Base-by-base conservation (phyloP, 2,797 vertebrate species). In the Pteronotus mesoamericanus region DNA sequence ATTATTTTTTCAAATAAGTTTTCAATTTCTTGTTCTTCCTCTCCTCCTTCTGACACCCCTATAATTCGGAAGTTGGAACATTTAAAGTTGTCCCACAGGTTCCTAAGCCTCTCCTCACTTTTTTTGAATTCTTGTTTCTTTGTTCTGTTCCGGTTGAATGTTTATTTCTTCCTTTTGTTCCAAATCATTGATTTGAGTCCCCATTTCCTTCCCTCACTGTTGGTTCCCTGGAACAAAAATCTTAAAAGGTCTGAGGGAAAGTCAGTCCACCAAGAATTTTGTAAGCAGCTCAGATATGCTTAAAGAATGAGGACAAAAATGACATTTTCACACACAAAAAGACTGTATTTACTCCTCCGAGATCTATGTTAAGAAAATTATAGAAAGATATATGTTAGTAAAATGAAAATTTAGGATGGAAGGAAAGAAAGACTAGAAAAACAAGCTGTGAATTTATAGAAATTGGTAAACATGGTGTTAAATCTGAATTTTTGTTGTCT, bases 351-450 rank as follows among this genome's bases (percentile, higher is more conserved):
- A 69, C 21, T 66, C 34, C 15, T 71, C 26, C 44, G 3, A 16
- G 22, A 79, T 91, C 42, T 44, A 32, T 75, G 51, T 39, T 57
- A 78, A 72, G 9, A 95, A 34, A 78, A 48, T 86, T 95, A 37
- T 6, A 32, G 44, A 88, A 95, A 9, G 18, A 44, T 66, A 22
- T 37, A 39, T 3, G 44, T 86, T 48, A 78, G 26, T 42, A 95
- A 87, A 91, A 92, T 93, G 42, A 88, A 64, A 92, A 51, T 48
- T 78, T 42, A 86, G 74, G n/a, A 6, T 89, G 66, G 55, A 72
- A 94, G 37, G 18, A 48, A 75, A 72, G 9, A 74, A 88, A 87
- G 39, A 57, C 18, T 29, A 72, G 46, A 26, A 64, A 93, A 82
- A 75, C 16, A 42, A 57, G 29, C n/a, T 39, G 6, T 78, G 11